These are phyloP conservation scores for Pristiophorus japonicus DNA, from an alignment of 2,113 vertebrate genomes.

Conservation along the genomic window DNA sequence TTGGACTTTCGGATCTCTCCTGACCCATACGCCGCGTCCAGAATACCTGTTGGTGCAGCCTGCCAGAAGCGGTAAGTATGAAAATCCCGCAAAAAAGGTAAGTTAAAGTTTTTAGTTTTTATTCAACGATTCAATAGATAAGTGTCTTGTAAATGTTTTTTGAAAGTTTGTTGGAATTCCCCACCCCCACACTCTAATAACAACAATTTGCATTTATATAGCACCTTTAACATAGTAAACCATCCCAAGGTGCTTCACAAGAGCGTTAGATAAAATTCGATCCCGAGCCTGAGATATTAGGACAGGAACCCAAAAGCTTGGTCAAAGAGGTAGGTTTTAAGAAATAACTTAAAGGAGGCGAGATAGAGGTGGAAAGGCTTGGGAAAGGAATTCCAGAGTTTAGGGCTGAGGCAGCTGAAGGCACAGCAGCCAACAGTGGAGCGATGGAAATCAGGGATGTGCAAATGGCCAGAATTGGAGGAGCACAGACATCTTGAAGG, in stretches of 20 bases:
- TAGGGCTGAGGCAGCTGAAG: not conserved
- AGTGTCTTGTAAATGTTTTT: no score
- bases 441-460: not conserved
- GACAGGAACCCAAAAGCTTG: not conserved
- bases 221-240: not conserved
- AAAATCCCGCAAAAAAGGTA: no score
- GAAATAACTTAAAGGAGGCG: not conserved
- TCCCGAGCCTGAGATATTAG: not conserved
- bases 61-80: no score
- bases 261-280: not conserved
- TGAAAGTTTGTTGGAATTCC: no score
- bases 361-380: not conserved
- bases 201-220: not conserved
- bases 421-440: no score
- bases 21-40: no score
- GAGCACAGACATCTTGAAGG: not conserved
- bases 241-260: not conserved
- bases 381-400: not conserved
- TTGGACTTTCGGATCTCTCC: no score
- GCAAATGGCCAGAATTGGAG: not conserved
- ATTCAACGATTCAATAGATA: no score
- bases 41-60: no score
- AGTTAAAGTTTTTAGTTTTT: no score
- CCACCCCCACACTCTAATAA: no score
- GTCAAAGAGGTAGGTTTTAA: not conserved